Evolutionary conservation across 1,140 invertebrate species (phyloP).

Genomic region (Meteorus sp.): DNA sequence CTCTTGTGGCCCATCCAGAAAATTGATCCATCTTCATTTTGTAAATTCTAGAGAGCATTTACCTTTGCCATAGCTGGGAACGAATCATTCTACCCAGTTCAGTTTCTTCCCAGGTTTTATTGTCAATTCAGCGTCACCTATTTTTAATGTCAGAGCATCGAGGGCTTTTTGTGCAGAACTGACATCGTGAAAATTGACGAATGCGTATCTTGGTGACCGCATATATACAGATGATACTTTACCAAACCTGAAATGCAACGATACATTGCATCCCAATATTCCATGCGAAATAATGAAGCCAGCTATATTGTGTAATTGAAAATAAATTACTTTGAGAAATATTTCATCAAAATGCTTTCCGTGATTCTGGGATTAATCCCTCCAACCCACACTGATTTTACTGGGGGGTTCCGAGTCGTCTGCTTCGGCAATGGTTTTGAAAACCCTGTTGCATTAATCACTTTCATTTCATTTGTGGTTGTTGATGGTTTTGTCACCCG

Average conservation of each 20-base stretch:
- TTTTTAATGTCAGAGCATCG: neutral
- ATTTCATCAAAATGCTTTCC: neutral
- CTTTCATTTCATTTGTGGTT: neutral
- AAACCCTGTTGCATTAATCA: neutral
- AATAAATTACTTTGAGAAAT: conserved; percentile 10
- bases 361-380: neutral
- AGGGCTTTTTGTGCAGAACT: neutral
- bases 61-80: too few relatives aligned
- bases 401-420: conserved; percentile 3
- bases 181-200: conserved; percentile 8
- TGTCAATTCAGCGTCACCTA: neutral
- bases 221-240: conserved; percentile 1
- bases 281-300: neutral
- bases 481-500: neutral
- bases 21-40: too few relatives aligned
- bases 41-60: too few relatives aligned
- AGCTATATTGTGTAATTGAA: neutral
- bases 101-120: neutral
- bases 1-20: too few relatives aligned
- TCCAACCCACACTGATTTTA: conserved; percentile 17
- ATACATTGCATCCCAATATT: too few relatives aligned
- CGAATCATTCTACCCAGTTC: too few relatives aligned
- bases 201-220: neutral
- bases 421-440: neutral
- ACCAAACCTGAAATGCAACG: conserved; percentile 9